Evolutionary conservation across 2,113 vertebrate species (phyloP), one percentile per base, ranked within the genome.

Genomic region (Zootoca vivipara): DNA sequence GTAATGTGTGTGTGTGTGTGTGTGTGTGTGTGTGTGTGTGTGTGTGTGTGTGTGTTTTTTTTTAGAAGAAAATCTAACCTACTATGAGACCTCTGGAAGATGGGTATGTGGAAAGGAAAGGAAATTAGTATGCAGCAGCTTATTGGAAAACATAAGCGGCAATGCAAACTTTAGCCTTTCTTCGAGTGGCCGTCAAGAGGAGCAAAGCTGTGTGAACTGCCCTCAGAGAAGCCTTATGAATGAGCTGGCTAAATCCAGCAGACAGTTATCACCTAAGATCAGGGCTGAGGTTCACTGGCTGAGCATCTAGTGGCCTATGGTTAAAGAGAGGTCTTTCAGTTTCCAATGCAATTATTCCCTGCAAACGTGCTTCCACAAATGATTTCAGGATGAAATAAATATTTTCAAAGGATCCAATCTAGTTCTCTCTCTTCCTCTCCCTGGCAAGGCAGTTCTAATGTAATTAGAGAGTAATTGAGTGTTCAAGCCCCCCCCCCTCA

Each of bases 281-380:
- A 90, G 30, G 79, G 81, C 72, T 92, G 72, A 95, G 52, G 80
- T 87, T 94, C 85, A 89, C 85, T 73, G 90, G n/a, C 58, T 78
- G 82, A 92, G 33, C 40, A 73, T 80, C 8, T n/a, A 94, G 74
- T 87, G 83, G 88, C 85, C 64, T 87, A 52, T 82, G 67, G 88
- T 92, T 93, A 89, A 92, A 35, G 0, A 91, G 22, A 87, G 65
- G 77, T 81, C 84, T 92, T 94, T 92, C 78, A 85, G 77, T 74
- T 94, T 92, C 74, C 79, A 92, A 73, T 89, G 70, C 38, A 94
- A 89, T 90, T 92, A 90, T 87, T 89, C n/a, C 73, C 73, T 82
- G 56, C 15, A 5, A 73, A 92, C 80, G 83, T 75, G 42, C 86
- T 77, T 35, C 83, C 83, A 80, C 42, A 89, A 52, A 82, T 82